Base-by-base conservation (phyloP, 2,888 invertebrate species). In the Andrena fulva region DNA sequence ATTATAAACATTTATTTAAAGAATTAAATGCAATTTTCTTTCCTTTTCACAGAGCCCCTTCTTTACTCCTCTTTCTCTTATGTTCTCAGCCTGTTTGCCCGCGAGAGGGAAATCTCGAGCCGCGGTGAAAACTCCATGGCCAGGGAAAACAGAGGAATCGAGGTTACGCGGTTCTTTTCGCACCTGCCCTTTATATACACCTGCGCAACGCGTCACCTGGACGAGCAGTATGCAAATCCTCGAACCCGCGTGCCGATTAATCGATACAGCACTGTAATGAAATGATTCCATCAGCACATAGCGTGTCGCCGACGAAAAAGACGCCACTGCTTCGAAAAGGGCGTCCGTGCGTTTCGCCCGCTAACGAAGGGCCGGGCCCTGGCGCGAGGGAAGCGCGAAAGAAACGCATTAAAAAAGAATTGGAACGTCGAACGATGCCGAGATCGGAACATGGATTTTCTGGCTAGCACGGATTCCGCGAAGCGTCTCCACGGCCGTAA, bases 61-160 rank as follows among this genome's bases (percentile, higher is more conserved):
- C 2, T 31, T 52, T 20, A 3, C 50, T 56, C 71, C 77, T 73
- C 50, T 79, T 72, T 81, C 75, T 27, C 64, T 78, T 82, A 87
- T 89, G 85, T 89, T 78, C 86, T 78, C 85, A 56, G 79, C 81
- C 84, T 82, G 82, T 87, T 90, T 88, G 80, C 69, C 83, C 67
- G 79, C 85, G 89, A 90, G 89, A 90, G 89, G 90, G 89, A 90
- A 89, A 90, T 74, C 85, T 72, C 77, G 75, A 84, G 86, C 85
- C 85, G 84, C 82, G 90, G 89, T 90, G 89, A 87, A 90, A 87
- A 84, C 76, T 24, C 56, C 72, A 27, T 74, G 64, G 72, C 67
- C 29, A 35, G n/a, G 7, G 54, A 35, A 52, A 29, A 16, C 12
- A 7, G 16, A 29, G 24, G 77, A 67, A 86, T 75, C 66, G 78